Conservation (phyloP, 92 coral and sea anemone genomes). For the Scolanthus callimorphus region DNA sequence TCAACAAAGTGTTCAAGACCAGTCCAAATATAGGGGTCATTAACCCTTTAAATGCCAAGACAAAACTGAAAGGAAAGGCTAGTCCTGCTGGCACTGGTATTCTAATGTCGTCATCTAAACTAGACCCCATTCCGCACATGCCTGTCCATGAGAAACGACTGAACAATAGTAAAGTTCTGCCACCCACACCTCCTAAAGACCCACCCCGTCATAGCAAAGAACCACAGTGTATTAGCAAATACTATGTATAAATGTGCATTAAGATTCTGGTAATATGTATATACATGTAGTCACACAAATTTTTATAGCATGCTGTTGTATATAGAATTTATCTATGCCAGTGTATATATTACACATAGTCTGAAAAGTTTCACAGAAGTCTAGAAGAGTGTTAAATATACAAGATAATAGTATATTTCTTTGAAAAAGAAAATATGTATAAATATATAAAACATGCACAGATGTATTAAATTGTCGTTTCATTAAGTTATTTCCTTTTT, state of each 20-base stretch:
- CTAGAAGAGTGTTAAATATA: too few species aligned
- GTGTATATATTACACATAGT: too few species aligned
- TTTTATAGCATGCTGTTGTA: too few species aligned
- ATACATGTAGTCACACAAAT: too few species aligned
- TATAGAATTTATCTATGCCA: too few species aligned
- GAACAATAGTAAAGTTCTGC: slow-evolving; percentile 78
- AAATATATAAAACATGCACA: too few species aligned
- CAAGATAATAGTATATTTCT: too few species aligned
- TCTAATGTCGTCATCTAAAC: slow-evolving; percentile 65
- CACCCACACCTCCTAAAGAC: slow-evolving; percentile 98
- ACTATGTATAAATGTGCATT: too few species aligned
- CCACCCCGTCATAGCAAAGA: slow-evolving; percentile 50
- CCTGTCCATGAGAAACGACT: slow-evolving; percentile 85
- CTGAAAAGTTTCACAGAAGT: too few species aligned
- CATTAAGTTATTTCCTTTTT: too few species aligned
- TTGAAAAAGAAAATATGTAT: too few species aligned
- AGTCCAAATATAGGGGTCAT: slow-evolving; percentile 96
- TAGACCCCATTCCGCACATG: slow-evolving; percentile 94
- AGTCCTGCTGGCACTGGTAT: slow-evolving; percentile 36
- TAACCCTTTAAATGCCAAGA: slow-evolving; percentile 89
- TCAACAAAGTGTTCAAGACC: slow-evolving; percentile 85
- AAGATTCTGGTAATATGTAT: not conserved
- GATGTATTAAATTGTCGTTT: too few species aligned
- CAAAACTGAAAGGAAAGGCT: slow-evolving; percentile 61
- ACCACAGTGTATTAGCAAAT: slow-evolving; percentile 79